Evolutionary conservation across 2,797 vertebrate genomes (phyloP).

Genomic region (Anguilla anguilla): DNA sequence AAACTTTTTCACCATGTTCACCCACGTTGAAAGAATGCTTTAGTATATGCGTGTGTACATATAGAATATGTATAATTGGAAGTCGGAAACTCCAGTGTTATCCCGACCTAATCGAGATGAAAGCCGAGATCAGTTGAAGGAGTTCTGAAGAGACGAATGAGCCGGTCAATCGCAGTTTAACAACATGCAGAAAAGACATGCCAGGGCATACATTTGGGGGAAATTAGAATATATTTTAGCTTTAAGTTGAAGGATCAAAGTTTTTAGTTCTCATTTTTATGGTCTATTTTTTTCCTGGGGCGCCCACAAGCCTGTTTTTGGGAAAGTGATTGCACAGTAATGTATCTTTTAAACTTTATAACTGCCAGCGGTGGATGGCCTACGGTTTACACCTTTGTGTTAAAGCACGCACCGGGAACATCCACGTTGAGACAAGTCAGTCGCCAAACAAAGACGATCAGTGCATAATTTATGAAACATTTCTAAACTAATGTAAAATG

Average conservation of each 20-base stretch:
- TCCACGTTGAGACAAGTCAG: not conserved
- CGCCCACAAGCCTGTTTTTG: not conserved
- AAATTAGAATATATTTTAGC: not conserved
- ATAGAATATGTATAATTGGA: not conserved
- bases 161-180: not conserved
- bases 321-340: not conserved
- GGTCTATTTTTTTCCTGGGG: not conserved
- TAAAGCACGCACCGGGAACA: not conserved
- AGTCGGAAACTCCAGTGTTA: not conserved
- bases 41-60: not conserved
- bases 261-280: not conserved
- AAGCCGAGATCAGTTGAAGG: not conserved
- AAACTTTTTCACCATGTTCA: not conserved
- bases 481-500: not conserved
- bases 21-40: not conserved
- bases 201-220: not conserved
- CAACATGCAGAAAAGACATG: not conserved
- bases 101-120: not conserved
- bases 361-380: not conserved
- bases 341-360: not conserved
- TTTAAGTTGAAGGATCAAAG: not conserved
- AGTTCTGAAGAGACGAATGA: not conserved
- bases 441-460: not conserved
- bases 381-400: not conserved
- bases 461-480: not conserved